Conservation (phyloP, 2,888 invertebrate genomes). For the Petrophora chlorosata region DNA sequence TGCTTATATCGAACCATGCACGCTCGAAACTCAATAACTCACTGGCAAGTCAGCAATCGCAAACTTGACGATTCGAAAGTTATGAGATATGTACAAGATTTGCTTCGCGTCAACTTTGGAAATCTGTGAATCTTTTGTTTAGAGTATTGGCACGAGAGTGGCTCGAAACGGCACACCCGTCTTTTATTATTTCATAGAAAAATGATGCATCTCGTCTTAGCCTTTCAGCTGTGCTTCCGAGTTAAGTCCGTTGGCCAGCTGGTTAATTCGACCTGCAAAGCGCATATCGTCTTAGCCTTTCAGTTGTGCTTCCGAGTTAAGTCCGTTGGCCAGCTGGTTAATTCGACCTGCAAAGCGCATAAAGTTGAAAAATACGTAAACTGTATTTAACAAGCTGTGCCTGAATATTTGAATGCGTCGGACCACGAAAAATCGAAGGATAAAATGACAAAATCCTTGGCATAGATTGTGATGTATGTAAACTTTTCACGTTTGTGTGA, state of each 20-base stretch:
- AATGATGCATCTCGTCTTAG: conserved; percentile 3
- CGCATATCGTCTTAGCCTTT: too few species aligned
- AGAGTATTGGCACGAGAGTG: conserved; percentile 21
- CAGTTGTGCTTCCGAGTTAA: too few species aligned
- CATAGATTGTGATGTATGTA: background rate
- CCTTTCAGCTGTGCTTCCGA: background rate
- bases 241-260: conserved; percentile 9
- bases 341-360: conserved; percentile 3
- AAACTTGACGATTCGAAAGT: conserved; percentile 43
- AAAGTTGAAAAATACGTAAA: conserved; percentile 15
- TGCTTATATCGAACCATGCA: conserved; percentile 34
- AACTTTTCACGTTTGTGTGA: too few species aligned
- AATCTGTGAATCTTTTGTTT: conserved; percentile 31
- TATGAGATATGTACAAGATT: conserved; percentile 45
- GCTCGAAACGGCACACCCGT: conserved; percentile 5
- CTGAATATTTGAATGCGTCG: background rate
- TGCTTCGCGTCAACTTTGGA: conserved; percentile 27
- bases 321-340: conserved; percentile 11
- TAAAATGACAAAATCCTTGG: background rate
- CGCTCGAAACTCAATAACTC: conserved; percentile 45
- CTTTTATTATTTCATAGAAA: conserved; percentile 1
- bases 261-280: conserved; percentile 12
- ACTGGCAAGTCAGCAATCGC: conserved; percentile 43
- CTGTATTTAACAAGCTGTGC: conserved; percentile 23
- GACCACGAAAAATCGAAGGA: background rate